These are phyloP conservation scores for Heliconius himera DNA, from an alignment of 1,140 invertebrate genomes.

Conservation along the genomic window DNA sequence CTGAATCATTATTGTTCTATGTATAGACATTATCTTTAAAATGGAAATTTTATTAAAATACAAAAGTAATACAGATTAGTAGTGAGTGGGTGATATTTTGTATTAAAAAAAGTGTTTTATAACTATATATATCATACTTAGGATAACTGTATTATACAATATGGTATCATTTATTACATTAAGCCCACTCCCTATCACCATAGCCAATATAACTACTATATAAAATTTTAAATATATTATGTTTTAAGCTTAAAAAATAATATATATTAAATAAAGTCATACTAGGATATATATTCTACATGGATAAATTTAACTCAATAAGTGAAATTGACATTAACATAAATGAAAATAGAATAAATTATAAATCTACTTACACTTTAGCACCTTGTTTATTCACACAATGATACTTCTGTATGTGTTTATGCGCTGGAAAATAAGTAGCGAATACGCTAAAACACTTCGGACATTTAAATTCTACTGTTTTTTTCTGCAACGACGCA, in stretches of 20 bases:
- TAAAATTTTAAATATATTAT: background rate
- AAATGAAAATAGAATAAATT: conserved; percentile 8
- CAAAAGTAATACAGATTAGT: no score
- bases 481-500: conserved; percentile 7
- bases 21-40: no score
- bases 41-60: no score
- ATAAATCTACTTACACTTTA: conserved; percentile 53
- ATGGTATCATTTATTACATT: no score
- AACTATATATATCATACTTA: no score
- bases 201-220: no score
- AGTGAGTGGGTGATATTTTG: no score
- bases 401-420: conserved; percentile 63
- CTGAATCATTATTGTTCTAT: no score
- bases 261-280: background rate
- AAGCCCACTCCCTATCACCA: no score
- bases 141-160: no score
- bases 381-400: conserved; percentile 45
- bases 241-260: background rate
- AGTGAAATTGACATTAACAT: background rate
- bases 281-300: background rate
- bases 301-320: background rate
- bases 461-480: conserved; percentile 56
- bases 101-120: no score
- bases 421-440: conserved; percentile 53
- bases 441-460: conserved; percentile 48